phyloP scores from a whole-genome alignment of 2,888 invertebrate genomes.

The Megamerina dolium region DNA sequence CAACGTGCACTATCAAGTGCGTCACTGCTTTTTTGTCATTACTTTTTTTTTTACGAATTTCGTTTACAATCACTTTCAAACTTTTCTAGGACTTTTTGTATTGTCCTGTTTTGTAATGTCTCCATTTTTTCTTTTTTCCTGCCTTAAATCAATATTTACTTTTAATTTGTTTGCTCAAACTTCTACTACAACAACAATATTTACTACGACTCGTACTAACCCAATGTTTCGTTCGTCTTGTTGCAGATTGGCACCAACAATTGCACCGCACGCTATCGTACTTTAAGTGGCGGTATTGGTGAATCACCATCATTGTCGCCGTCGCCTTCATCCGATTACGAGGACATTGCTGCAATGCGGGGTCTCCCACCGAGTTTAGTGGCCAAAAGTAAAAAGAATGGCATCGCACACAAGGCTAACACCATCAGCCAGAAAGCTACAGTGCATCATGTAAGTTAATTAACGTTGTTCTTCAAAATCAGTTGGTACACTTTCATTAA shows the following conservation, averaged over 20 bases:
- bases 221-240: constrained; percentile 4
- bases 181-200: too few relatives aligned
- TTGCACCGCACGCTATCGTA: constrained; percentile 49
- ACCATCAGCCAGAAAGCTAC: constrained; percentile 58
- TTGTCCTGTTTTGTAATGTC: too few relatives aligned
- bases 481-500: too few relatives aligned
- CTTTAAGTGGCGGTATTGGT: constrained; percentile 55
- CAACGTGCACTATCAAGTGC: too few relatives aligned
- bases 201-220: constrained; percentile 15
- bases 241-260: constrained; percentile 50
- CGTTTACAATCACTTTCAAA: too few relatives aligned
- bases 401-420: constrained; percentile 46
- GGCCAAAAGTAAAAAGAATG: constrained; percentile 48
- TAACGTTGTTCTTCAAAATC: constrained; percentile 21
- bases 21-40: too few relatives aligned
- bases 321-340: constrained; percentile 64
- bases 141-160: too few relatives aligned
- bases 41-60: too few relatives aligned
- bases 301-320: constrained; percentile 55
- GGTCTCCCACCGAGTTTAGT: constrained; percentile 41
- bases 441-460: constrained; percentile 60
- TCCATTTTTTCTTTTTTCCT: too few relatives aligned
- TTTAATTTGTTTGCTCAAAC: too few relatives aligned
- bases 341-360: constrained; percentile 57
- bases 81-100: too few relatives aligned